phyloP scores from a whole-genome alignment of 92 coral and sea anemone genomes.

The Phenganax subtilis region DNA sequence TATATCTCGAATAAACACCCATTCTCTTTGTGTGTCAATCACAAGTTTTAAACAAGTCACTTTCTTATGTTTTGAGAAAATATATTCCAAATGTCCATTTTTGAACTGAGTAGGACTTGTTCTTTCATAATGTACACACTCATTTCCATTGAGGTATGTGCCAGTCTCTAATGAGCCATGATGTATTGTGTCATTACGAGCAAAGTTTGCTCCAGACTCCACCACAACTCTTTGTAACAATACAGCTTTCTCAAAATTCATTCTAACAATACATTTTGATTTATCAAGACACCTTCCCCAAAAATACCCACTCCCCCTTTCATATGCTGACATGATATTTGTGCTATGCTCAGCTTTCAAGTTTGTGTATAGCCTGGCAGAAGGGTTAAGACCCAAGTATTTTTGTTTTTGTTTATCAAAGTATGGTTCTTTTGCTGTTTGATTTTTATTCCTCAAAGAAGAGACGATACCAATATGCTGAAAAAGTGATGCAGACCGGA shows the following conservation, averaged over 20 bases:
- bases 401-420: slow-evolving; percentile 58
- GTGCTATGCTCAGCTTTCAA: slow-evolving; percentile 2
- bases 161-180: slow-evolving; percentile 37
- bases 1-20: slow-evolving; percentile 64
- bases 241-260: slow-evolving; percentile 27
- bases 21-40: slow-evolving; percentile 43
- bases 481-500: slow-evolving; percentile 46
- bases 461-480: slow-evolving; percentile 60
- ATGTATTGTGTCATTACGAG: slow-evolving; percentile 43
- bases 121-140: slow-evolving; percentile 32
- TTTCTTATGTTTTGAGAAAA: neutral
- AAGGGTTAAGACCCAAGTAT: slow-evolving; percentile 62
- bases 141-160: neutral
- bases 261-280: slow-evolving; percentile 23
- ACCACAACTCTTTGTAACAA: slow-evolving; percentile 46
- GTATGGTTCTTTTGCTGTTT: slow-evolving; percentile 40
- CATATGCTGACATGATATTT: slow-evolving; percentile 52
- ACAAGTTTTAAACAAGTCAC: slow-evolving; percentile 44
- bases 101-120: slow-evolving; percentile 29
- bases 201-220: slow-evolving; percentile 56
- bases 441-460: slow-evolving; percentile 39
- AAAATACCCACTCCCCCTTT: slow-evolving; percentile 57
- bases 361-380: slow-evolving; percentile 47
- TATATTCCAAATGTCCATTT: slow-evolving; percentile 31
- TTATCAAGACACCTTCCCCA: slow-evolving; percentile 45